Evolutionary conservation across 2,888 invertebrate species (phyloP).

Genomic region (Tetanocera ferruginea): DNA sequence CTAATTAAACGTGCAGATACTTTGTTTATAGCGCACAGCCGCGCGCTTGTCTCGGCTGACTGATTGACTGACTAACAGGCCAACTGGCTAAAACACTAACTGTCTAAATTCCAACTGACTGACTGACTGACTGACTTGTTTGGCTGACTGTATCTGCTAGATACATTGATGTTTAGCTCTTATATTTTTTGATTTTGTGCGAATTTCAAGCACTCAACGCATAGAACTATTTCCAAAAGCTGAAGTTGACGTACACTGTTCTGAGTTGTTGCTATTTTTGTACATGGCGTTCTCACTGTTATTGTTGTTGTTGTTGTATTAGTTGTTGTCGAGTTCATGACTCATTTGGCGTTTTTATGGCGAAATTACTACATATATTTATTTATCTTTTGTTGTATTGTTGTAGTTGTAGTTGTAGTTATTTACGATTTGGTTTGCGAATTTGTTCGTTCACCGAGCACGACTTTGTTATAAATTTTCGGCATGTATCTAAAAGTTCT

Average conservation of each 20-base stretch:
- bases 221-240: slow-evolving; percentile 11
- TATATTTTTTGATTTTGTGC: background rate
- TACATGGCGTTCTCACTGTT: background rate
- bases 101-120: background rate
- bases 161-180: slow-evolving; percentile 6
- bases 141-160: slow-evolving; percentile 9
- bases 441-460: slow-evolving; percentile 1
- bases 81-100: background rate
- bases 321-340: slow-evolving; percentile 45
- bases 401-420: slow-evolving; percentile 37
- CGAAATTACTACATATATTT: slow-evolving; percentile 51
- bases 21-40: slow-evolving; percentile 41
- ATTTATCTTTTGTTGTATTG: slow-evolving; percentile 40
- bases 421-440: slow-evolving; percentile 29
- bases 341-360: slow-evolving; percentile 53
- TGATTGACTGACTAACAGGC: background rate
- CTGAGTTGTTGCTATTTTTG: slow-evolving; percentile 20
- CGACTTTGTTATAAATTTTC: slow-evolving; percentile 25
- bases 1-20: slow-evolving; percentile 59
- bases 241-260: slow-evolving; percentile 3
- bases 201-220: slow-evolving; percentile 7
- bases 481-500: slow-evolving; percentile 11
- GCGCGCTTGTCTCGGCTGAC: background rate
- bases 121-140: background rate
- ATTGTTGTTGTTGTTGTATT: background rate